phyloP scores from a whole-genome alignment of 2,113 vertebrate genomes.

The Phaethornis superciliosus region DNA sequence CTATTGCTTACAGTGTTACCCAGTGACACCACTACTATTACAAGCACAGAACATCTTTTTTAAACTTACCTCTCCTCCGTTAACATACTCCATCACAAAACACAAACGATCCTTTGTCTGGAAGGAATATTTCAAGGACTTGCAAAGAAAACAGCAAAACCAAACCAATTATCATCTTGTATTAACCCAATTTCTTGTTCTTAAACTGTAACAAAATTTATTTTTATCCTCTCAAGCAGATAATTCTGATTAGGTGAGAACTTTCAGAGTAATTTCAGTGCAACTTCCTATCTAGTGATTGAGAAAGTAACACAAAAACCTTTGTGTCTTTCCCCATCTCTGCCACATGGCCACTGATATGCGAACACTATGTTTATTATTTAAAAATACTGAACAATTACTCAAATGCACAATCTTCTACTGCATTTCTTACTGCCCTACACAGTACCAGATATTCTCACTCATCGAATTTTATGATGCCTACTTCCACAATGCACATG shows the following conservation, averaged over 20 bases:
- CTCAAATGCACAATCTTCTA: neutral
- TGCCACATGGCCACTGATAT: neutral
- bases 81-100: slow-evolving; percentile 99
- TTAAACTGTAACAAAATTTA: slow-evolving; percentile 27
- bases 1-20: neutral
- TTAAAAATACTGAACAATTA: neutral
- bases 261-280: neutral
- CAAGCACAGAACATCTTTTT: neutral
- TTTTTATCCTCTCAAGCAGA: neutral
- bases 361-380: neutral
- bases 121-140: slow-evolving; percentile 98
- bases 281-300: neutral
- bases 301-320: neutral
- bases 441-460: neutral
- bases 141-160: slow-evolving; percentile 77
- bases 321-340: neutral
- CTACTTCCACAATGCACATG: neutral
- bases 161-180: slow-evolving; percentile 42
- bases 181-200: slow-evolving; percentile 1
- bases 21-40: neutral
- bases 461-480: neutral
- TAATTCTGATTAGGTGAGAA: neutral
- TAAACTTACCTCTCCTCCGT: slow-evolving; percentile 92
- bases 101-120: slow-evolving; percentile 97
- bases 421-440: neutral